These are phyloP conservation scores for Capra hircus DNA, from an alignment of 2,113 vertebrate genomes.

Conservation along the genomic window DNA sequence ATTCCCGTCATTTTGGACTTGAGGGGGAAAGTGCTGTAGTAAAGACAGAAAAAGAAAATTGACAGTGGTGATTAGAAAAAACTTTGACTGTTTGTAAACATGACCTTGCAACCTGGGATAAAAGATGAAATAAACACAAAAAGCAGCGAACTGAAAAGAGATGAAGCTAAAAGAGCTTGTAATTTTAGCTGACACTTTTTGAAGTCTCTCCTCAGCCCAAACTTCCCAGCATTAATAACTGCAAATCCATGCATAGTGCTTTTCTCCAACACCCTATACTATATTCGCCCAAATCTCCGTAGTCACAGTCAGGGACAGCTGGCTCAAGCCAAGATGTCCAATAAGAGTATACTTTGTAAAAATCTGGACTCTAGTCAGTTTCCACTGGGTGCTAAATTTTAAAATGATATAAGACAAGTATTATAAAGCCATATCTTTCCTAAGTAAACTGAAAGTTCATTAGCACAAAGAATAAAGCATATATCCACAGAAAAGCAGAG, in stretches of 20 bases:
- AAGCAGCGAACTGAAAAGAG: background rate
- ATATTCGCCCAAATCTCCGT: background rate
- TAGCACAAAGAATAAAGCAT: background rate
- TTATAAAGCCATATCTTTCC: background rate
- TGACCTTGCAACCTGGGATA: background rate
- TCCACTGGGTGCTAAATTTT: background rate
- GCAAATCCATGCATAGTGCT: background rate
- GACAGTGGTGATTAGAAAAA: background rate
- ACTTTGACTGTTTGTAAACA: background rate
- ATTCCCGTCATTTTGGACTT: background rate
- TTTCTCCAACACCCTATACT: background rate
- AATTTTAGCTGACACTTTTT: background rate
- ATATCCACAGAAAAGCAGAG: background rate
- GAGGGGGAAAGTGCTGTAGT: background rate
- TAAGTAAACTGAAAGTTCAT: background rate
- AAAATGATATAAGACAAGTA: background rate
- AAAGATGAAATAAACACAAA: constrained; percentile 13
- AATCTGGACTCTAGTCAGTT: background rate
- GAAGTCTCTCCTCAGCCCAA: background rate
- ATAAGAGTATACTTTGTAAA: background rate
- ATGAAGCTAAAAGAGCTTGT: background rate
- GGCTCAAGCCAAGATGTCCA: background rate
- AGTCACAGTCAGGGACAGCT: background rate
- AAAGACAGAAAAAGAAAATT: constrained; percentile 2
- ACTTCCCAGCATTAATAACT: background rate